Percentiles rank a stretch among this genome's conserved stretches.
Conservation (phyloP, 2,888 invertebrate genomes). For the Taenaris catops region DNA sequence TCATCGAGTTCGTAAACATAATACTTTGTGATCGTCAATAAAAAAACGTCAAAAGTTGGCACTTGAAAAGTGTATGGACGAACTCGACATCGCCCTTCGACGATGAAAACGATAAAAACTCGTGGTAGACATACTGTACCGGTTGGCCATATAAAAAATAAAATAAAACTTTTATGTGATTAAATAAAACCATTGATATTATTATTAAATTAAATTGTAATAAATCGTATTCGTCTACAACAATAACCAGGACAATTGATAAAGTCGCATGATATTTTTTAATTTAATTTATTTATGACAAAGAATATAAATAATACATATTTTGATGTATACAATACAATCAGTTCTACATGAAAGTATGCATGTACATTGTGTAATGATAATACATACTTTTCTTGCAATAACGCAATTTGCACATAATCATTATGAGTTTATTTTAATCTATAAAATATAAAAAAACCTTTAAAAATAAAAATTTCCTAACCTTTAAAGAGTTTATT, state of each 20-base stretch:
- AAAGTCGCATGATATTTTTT: conserved; percentile 15
- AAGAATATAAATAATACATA: conserved; percentile 36
- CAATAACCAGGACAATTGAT: conserved; percentile 25
- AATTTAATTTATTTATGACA: conserved; percentile 33
- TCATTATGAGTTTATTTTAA: conserved; percentile 19
- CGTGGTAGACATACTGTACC: too few species aligned
- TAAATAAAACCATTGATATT: conserved; percentile 8
- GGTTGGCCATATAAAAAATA: too few species aligned
- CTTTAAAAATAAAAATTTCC: conserved; percentile 37
- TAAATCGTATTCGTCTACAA: conserved; percentile 21
- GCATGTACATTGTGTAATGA: conserved; percentile 17
- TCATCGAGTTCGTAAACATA: too few species aligned
- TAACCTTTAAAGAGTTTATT: conserved; percentile 41
- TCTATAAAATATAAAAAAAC: conserved; percentile 25
- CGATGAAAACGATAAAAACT: too few species aligned
- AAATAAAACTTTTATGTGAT: too few species aligned
- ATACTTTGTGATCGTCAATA: too few species aligned
- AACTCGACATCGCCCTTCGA: too few species aligned
- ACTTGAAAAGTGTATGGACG: too few species aligned
- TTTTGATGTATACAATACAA: conserved; percentile 33
- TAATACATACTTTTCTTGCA: conserved; percentile 21
- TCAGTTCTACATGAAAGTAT: conserved; percentile 29
- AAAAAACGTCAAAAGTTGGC: too few species aligned
- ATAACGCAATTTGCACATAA: conserved; percentile 19
- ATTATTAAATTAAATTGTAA: conserved; percentile 12